phyloP scores from a whole-genome alignment of 2,888 invertebrate genomes.

The Lordiphosa fenestrarum region DNA sequence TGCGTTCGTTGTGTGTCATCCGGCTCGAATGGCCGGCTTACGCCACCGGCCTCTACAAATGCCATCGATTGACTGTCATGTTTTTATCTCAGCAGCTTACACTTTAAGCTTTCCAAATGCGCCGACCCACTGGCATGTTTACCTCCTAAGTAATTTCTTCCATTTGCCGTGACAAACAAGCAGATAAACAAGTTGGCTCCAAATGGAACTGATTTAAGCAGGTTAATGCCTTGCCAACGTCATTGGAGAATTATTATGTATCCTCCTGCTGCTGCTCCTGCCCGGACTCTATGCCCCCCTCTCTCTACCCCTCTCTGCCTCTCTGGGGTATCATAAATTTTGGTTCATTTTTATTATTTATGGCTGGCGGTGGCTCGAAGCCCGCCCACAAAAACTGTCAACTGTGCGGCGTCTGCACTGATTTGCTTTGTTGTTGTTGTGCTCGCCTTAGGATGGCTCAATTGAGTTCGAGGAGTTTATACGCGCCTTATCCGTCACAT shows the following conservation, averaged over 20 bases:
- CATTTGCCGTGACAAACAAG: slow-evolving; percentile 2
- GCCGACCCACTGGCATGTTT: too few relatives aligned
- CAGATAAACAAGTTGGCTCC: slow-evolving; percentile 12
- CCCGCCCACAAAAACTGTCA: slow-evolving; percentile 37
- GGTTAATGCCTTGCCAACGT: slow-evolving; percentile 27
- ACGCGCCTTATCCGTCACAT: slow-evolving; percentile 98
- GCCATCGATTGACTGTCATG: too few relatives aligned
- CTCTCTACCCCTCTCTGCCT: background rate
- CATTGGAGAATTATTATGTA: slow-evolving; percentile 4
- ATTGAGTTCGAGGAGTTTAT: slow-evolving; percentile 99
- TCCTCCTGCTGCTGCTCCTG: background rate
- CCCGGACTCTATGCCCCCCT: background rate
- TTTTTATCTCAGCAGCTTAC: too few relatives aligned
- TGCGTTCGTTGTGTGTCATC: too few relatives aligned
- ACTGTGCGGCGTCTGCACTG: slow-evolving; percentile 74
- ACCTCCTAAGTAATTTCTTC: too few relatives aligned
- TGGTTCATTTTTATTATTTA: slow-evolving; percentile 42
- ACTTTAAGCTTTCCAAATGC: too few relatives aligned
- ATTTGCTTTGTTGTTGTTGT: slow-evolving; percentile 53
- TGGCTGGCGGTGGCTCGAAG: slow-evolving; percentile 38
- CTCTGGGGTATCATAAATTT: slow-evolving; percentile 42
- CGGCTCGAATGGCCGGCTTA: too few relatives aligned
- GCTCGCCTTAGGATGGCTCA: slow-evolving; percentile 91
- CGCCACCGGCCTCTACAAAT: too few relatives aligned
- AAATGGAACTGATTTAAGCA: slow-evolving; percentile 33